phyloP scores from a whole-genome alignment of 1,140 invertebrate genomes.

The Drosophila lini region DNA sequence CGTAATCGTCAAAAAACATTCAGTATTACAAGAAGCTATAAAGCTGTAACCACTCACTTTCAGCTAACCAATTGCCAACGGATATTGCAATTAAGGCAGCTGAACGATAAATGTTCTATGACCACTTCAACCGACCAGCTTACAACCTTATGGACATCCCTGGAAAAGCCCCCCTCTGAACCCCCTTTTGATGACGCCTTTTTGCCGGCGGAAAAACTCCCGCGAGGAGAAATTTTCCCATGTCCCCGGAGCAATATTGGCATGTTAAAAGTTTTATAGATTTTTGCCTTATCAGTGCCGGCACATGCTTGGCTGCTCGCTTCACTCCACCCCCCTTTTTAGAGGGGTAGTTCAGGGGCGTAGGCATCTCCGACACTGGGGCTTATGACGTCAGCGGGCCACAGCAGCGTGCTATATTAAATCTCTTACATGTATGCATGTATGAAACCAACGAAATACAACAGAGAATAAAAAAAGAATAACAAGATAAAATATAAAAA shows the following conservation, averaged over 20 bases:
- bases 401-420: conserved; percentile 63
- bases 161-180: neutral
- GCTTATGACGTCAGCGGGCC: conserved; percentile 65
- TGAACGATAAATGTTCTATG: conserved; percentile 6
- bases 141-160: neutral
- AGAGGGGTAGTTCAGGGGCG: conserved; percentile 3
- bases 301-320: conserved; percentile 39
- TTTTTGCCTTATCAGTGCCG: conserved; percentile 58
- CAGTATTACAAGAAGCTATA: no score
- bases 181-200: neutral
- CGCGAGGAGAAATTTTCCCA: conserved; percentile 14
- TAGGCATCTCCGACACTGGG: conserved; percentile 21
- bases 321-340: neutral
- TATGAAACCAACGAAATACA: conserved; percentile 27
- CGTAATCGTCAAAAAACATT: neutral
- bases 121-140: conserved; percentile 5
- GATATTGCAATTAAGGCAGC: neutral
- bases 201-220: conserved; percentile 9
- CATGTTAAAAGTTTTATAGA: conserved; percentile 57
- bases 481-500: conserved; percentile 49
- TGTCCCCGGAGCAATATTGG: conserved; percentile 30
- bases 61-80: neutral
- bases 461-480: conserved; percentile 27
- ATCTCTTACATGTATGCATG: conserved; percentile 49
- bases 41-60: neutral